Evolutionary conservation across 1,140 invertebrate genomes (phyloP), one percentile per base, ranked within the genome.

Genomic region (Physella acuta): DNA sequence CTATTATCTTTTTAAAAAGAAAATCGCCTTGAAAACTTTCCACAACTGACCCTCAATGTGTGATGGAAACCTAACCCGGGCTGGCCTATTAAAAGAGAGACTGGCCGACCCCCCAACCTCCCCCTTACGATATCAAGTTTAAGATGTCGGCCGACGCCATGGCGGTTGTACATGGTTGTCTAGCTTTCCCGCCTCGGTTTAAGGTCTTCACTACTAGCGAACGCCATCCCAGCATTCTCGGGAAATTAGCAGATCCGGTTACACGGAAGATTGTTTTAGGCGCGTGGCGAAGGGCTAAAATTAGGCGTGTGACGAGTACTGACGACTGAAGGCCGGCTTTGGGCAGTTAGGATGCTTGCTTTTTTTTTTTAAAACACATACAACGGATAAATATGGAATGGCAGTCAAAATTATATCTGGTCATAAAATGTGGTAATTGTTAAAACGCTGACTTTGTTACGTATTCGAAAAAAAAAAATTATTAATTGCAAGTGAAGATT

Each of bases 221-320:
- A 30, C 26, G 1, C 30, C 17, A 1, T 5, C n/a, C 31, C 56
- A n/a, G 36, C 56, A 1, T 58, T 4, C 30, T 39, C 36, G 60
- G 60, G 60, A 44, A 44, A 62, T 62, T 62, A 26, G 34, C 36
- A 26, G 36, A 62, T 37, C 26, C n/a, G n/a, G 30, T 62, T 37
- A 39, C 34, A 37, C 28, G 31, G 28, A 39, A 44, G n/a, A 44
- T 62, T 37, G 20, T 37, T 62, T 14, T 24, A 44, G 34, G 28
- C 34, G 60, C 44, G 60, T 44, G 36, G 5, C 24, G n/a, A 3
- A 3, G 36, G 26, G 60, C 17, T 39, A n/a, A 24, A 62, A 26
- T 26, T 62, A 44, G 17, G n/a, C 37, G 17, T 17, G 59, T 36
- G 59, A n/a, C n/a, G n/a, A n/a, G n/a, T n/a, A n/a, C n/a, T n/a